Conservation (phyloP, 2,113 vertebrate genomes). For the Pachyramphus minor region DNA sequence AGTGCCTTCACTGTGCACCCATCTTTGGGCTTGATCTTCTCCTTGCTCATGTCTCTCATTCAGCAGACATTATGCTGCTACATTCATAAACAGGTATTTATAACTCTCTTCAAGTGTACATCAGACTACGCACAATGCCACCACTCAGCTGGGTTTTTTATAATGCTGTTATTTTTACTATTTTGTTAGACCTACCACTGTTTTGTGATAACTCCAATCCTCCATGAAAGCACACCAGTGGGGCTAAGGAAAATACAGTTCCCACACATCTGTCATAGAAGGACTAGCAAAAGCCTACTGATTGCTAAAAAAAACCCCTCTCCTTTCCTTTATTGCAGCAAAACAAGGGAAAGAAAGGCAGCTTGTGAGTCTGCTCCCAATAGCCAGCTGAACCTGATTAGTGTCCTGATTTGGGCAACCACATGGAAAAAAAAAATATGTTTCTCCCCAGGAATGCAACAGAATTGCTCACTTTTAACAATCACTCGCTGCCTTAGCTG, state of each 20-base stretch:
- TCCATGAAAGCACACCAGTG: neutral
- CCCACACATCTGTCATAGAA: neutral
- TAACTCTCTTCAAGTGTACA: neutral
- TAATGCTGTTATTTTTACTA: neutral
- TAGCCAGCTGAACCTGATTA: neutral
- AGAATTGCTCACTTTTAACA: neutral
- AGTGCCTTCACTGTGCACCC: neutral
- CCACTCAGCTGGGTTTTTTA: neutral
- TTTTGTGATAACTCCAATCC: neutral
- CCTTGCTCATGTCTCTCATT: neutral
- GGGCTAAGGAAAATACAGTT: neutral
- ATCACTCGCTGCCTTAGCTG: neutral
- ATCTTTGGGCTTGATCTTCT: neutral
- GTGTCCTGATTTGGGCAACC: neutral
- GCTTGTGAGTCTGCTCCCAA: neutral
- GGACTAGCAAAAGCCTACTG: neutral
- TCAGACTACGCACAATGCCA: neutral
- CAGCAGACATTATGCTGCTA: neutral
- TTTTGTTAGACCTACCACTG: neutral
- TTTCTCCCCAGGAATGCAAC: neutral
- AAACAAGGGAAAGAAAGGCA: neutral
- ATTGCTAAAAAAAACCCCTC: neutral
- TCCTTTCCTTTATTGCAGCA: neutral
- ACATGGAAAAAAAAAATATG: neutral
- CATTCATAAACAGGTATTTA: neutral